Conservation (phyloP, 2,888 invertebrate species). For the Ichneumoninae sp. region DNA sequence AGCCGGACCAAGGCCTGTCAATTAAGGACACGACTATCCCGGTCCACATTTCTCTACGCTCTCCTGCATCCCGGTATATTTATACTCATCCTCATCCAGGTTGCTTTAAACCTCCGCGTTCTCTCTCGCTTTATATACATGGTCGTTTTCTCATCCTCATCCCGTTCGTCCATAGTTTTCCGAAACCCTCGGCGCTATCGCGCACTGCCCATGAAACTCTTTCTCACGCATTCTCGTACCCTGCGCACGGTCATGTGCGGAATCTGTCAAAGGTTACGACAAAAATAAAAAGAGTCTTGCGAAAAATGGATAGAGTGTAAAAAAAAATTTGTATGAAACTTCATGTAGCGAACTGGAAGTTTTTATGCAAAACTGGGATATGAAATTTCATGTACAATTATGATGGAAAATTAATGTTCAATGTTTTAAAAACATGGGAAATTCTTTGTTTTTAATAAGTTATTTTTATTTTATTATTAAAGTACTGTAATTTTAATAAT, state of each 20-base stretch:
- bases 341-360: too few species aligned
- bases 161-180: slow-evolving; percentile 34
- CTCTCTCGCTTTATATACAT: slow-evolving; percentile 37
- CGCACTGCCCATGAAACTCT: slow-evolving; percentile 49
- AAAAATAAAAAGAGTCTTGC: too few species aligned
- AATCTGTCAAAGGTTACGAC: too few species aligned
- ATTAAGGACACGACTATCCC: slow-evolving; percentile 84
- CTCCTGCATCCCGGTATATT: slow-evolving; percentile 72
- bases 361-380: too few species aligned
- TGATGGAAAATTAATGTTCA: too few species aligned
- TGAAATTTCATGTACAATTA: too few species aligned
- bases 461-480: too few species aligned
- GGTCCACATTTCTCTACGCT: slow-evolving; percentile 83
- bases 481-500: too few species aligned
- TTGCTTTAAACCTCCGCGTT: slow-evolving; percentile 37
- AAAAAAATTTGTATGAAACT: too few species aligned
- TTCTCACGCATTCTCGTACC: slow-evolving; percentile 39
- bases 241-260: background rate
- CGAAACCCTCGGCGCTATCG: slow-evolving; percentile 2
- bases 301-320: too few species aligned
- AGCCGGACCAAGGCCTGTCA: slow-evolving; percentile 80
- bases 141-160: slow-evolving; percentile 50
- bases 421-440: too few species aligned
- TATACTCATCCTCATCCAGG: slow-evolving; percentile 61
- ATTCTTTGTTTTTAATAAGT: too few species aligned